Percentiles rank a stretch among this genome's conserved stretches.
These are phyloP conservation scores for Dicyrtomina minuta DNA, from an alignment of 2,888 invertebrate genomes.

Conservation along the genomic window DNA sequence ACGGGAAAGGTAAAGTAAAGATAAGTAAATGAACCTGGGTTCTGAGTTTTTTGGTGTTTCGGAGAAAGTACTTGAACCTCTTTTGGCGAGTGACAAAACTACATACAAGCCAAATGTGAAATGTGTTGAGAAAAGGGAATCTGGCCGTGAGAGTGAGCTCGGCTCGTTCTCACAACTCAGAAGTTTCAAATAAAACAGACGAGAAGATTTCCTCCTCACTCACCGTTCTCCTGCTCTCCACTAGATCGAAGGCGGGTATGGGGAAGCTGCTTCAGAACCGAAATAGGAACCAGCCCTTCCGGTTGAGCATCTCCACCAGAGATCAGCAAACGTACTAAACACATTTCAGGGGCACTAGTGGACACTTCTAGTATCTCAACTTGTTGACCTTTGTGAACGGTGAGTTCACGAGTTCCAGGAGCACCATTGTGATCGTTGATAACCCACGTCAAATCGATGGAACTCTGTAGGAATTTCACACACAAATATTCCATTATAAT, in stretches of 20 bases:
- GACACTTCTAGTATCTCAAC: conserved; percentile 85
- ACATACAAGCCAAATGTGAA: not conserved
- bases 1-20: not conserved
- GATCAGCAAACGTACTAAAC: conserved; percentile 58
- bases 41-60: too few relatives aligned
- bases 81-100: conserved; percentile 19
- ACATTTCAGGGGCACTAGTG: conserved; percentile 64
- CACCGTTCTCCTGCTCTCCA: conserved; percentile 49
- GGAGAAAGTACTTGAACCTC: conserved; percentile 19
- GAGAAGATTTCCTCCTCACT: too few relatives aligned
- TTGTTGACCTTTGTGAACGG: conserved; percentile 86
- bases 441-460: conserved; percentile 85
- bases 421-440: conserved; percentile 80
- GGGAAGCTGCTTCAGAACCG: conserved; percentile 75
- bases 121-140: conserved; percentile 21
- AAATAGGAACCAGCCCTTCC: conserved; percentile 78
- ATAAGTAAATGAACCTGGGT: too few relatives aligned
- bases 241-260: conserved; percentile 55
- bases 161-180: too few relatives aligned
- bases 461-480: conserved; percentile 60
- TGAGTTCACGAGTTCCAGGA: conserved; percentile 74
- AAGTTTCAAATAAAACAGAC: too few relatives aligned
- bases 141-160: conserved; percentile 34
- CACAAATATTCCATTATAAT: conserved; percentile 3
- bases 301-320: conserved; percentile 61